phyloP scores from a whole-genome alignment of 2,113 vertebrate genomes.

The Myxocyprinus asiaticus region DNA sequence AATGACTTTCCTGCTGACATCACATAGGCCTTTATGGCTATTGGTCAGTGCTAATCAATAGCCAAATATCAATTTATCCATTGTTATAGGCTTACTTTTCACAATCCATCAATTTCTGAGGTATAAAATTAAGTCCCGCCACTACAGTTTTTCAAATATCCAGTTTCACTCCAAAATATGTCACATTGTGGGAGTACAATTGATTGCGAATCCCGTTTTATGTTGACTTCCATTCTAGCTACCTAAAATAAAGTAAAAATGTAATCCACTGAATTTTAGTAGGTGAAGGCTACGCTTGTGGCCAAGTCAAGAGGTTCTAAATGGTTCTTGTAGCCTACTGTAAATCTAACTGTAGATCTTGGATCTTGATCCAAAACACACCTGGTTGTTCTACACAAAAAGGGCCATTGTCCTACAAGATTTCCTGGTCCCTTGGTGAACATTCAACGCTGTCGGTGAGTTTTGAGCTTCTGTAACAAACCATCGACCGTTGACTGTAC shows the following conservation, averaged over 20 bases:
- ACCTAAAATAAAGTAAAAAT: neutral
- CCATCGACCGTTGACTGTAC: conserved; percentile 99
- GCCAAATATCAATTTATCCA: no score
- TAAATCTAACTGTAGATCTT: neutral
- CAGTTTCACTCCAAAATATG: neutral
- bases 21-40: no score
- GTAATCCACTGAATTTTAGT: no score
- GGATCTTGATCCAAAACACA: conserved; percentile 1
- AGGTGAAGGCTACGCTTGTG: no score
- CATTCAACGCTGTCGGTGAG: conserved; percentile 99
- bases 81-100: no score
- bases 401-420: conserved; percentile 10
- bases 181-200: neutral
- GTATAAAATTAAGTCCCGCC: no score
- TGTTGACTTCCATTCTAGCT: neutral
- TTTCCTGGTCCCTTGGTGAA: conserved; percentile 81
- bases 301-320: neutral
- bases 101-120: no score
- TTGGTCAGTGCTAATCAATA: no score
- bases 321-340: no score
- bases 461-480: conserved; percentile 86
- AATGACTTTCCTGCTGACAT: no score
- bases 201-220: neutral
- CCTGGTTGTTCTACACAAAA: neutral
- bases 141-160: no score